Conservation (phyloP, 2,888 invertebrate species). For the Drosophila nigritarsus region DNA sequence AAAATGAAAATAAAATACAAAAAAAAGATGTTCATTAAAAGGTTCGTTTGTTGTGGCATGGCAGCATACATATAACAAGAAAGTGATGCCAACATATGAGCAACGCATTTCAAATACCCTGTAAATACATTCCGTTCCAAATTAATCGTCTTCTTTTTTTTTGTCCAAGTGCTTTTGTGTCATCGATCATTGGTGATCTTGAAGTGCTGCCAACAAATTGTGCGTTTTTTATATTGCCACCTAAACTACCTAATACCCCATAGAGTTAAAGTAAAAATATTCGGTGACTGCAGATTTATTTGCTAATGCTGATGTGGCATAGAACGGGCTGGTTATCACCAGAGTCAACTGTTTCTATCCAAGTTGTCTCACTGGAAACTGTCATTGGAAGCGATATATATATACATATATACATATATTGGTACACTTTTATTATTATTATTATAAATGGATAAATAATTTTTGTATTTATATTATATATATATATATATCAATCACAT, state of each 20-base stretch:
- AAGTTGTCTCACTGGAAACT: background rate
- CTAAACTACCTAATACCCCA: constrained; percentile 23
- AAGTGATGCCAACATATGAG: background rate
- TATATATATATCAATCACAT: background rate
- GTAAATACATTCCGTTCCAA: constrained; percentile 4
- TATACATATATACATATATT: too few relatives aligned
- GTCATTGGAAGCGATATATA: background rate
- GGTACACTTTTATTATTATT: too few relatives aligned
- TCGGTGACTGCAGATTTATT: background rate
- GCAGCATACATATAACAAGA: constrained; percentile 12
- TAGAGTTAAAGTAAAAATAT: background rate
- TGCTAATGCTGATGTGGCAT: background rate
- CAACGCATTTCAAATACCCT: constrained; percentile 43
- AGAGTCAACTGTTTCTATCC: background rate
- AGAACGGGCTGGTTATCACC: background rate
- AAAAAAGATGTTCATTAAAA: constrained; percentile 49
- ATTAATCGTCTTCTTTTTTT: background rate
- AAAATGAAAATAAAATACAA: constrained; percentile 32
- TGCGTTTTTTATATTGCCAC: background rate
- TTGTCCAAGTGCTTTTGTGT: background rate
- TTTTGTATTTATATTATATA: background rate
- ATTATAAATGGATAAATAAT: background rate
- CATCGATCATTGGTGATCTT: constrained; percentile 30
- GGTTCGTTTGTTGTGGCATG: constrained; percentile 19
- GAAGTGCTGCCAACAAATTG: constrained; percentile 28